Conservation (phyloP, 1,140 invertebrate species). For the Chlorops oryzae region DNA sequence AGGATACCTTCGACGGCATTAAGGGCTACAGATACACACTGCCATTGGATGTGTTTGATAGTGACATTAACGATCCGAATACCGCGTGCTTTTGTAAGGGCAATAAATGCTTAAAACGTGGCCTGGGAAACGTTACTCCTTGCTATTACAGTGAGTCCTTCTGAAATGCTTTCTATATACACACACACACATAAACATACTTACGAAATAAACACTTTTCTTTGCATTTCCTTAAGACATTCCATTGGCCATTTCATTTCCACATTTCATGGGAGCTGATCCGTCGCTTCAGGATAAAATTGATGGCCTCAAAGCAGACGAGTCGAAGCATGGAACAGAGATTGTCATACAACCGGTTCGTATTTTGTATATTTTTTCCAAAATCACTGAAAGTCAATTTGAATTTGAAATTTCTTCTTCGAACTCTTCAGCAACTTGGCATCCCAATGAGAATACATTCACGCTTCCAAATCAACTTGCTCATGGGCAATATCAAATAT, state of each 20-base stretch:
- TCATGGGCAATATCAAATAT: slow-evolving; percentile 54
- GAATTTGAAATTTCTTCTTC: background rate
- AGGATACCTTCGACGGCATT: slow-evolving; percentile 23
- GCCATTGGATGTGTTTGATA: slow-evolving; percentile 53
- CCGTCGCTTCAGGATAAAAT: slow-evolving; percentile 58
- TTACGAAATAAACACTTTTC: background rate
- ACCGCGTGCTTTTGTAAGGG: slow-evolving; percentile 50
- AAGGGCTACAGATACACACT: slow-evolving; percentile 50
- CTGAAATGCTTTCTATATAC: background rate
- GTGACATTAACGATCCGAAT: slow-evolving; percentile 24
- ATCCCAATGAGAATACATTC: slow-evolving; percentile 55
- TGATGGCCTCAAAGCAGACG: slow-evolving; percentile 59
- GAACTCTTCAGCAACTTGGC: slow-evolving; percentile 51
- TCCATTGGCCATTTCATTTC: slow-evolving; percentile 65
- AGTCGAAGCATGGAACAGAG: slow-evolving; percentile 50
- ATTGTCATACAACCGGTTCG: slow-evolving; percentile 54
- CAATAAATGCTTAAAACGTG: slow-evolving; percentile 59
- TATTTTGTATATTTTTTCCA: background rate
- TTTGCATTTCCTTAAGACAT: slow-evolving; percentile 50
- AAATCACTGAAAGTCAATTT: too few relatives aligned
- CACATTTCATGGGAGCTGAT: slow-evolving; percentile 71
- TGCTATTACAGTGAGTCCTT: slow-evolving; percentile 65
- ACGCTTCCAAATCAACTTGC: slow-evolving; percentile 62
- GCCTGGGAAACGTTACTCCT: slow-evolving; percentile 60
- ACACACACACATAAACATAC: background rate